Base-by-base conservation (phyloP, 1,140 invertebrate genomes). In the Coptotermes formosanus region DNA sequence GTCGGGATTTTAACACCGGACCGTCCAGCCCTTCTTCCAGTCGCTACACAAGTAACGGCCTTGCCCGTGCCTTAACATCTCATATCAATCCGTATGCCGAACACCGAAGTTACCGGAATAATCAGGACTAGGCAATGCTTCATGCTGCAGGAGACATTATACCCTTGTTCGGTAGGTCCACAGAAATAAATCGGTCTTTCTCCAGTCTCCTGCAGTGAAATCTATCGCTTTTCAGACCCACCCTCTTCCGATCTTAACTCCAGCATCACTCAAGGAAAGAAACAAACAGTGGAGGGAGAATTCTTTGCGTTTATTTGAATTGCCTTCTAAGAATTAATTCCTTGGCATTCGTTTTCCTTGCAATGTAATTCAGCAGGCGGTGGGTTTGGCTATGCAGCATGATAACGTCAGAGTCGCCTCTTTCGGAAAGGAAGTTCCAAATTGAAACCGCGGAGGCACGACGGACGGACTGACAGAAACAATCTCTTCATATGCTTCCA, bases 231-330 rank as follows among this genome's bases (percentile, higher is more conserved):
- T 75, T 75, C 64, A 75, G n/a, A 30, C 64, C 9, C 64, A 9
- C 64, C 64, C 64, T 30, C 25, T 75, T 30, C 64, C 3, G 64
- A 30, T 75, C 25, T 75, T n/a, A 21, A 4, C 52, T 55, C 14
- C 52, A 55, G 52, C 16, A 55, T 16, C 52, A 4, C 52, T 55
- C 52, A 55, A 55, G 52, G 19, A 55, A 55, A 55, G 14, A 55
- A 55, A 55, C 52, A 55, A 55, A 55, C 52, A 48, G 45, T 8
- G 59, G 59, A 64, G 59, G 59, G 59, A 64, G 59, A 64, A 64
- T 64, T 64, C 59, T 64, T 64, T 75, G n/a, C 64, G 64, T 75
- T 75, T 75, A 75, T 75, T 75, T n/a, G 64, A 75, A 75, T 75
- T 75, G 9, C 64, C n/a, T 75, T 30, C 64, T 75, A n/a, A 30